Conservation (phyloP, 2,888 invertebrate species). For the Thecophora atra region DNA sequence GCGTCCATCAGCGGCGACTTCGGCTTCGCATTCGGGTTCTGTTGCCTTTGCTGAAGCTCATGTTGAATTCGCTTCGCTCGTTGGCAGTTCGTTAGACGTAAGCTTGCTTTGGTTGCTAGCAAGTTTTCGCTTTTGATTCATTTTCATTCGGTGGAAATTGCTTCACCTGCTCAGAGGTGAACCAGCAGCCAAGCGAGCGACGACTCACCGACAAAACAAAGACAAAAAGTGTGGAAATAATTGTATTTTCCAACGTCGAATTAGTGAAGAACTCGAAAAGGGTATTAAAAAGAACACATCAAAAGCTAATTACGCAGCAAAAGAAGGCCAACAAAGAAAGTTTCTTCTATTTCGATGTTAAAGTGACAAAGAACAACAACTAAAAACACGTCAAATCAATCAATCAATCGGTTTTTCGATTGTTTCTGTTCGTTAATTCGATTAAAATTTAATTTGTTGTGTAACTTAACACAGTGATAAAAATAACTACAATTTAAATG, state of each 20-base stretch:
- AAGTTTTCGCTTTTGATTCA: conserved; percentile 36
- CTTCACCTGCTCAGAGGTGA: conserved; percentile 61
- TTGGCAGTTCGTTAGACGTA: no score
- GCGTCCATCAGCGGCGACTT: no score
- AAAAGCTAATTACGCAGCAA: no score
- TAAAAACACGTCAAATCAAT: not conserved
- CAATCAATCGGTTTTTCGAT: not conserved
- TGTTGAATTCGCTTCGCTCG: no score
- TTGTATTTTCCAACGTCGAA: not conserved
- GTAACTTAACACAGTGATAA: no score
- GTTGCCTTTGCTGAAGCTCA: no score
- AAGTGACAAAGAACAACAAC: not conserved
- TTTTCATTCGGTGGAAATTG: conserved; percentile 63
- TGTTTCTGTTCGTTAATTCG: not conserved
- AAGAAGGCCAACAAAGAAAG: conserved; percentile 13
- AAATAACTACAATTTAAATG: no score
- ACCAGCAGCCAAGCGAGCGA: not conserved
- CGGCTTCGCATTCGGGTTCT: no score
- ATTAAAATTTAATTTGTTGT: not conserved
- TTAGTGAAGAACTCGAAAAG: conserved; percentile 1
- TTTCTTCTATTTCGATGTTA: not conserved
- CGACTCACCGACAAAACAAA: no score
- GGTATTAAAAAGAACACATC: not conserved
- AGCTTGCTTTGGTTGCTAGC: no score
- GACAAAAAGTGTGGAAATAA: not conserved